Conservation (phyloP, 2,797 vertebrate species). For the Dallia pectoralis region DNA sequence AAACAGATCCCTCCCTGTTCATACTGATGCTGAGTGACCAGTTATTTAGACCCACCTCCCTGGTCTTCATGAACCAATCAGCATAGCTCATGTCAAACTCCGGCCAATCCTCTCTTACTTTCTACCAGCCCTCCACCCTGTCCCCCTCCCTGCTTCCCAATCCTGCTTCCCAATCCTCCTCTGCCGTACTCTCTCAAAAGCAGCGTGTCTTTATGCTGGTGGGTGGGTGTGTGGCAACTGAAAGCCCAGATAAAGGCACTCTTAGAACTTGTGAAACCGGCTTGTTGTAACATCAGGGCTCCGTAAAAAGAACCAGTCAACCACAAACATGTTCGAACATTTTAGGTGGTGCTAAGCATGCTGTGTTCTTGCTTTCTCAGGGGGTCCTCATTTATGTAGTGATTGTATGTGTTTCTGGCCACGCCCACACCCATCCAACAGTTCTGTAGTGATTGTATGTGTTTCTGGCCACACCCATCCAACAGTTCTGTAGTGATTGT, state of each 20-base stretch:
- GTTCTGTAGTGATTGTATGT: too few species aligned
- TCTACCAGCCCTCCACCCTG: not conserved
- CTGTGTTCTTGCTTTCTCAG: not conserved
- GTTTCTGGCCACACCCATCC: too few species aligned
- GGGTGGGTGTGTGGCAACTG: not conserved
- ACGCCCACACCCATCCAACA: too few species aligned
- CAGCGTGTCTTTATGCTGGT: not conserved
- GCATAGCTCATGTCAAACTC: not conserved
- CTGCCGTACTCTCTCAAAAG: not conserved
- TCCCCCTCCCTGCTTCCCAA: not conserved
- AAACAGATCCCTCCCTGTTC: not conserved
- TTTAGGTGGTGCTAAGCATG: not conserved
- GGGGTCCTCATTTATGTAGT: not conserved
- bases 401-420: too few species aligned
- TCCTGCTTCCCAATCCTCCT: not conserved
- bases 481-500: too few species aligned
- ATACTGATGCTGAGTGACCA: not conserved
- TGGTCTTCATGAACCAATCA: not conserved
- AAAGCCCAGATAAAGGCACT: slow-evolving; percentile 11
- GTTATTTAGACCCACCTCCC: not conserved
- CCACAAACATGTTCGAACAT: slow-evolving; percentile 2
- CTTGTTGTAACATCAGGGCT: slow-evolving; percentile 11
- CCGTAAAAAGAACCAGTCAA: slow-evolving; percentile 5
- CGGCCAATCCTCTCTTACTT: not conserved
- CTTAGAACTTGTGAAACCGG: slow-evolving; percentile 9